These are phyloP conservation scores for Cryptocheilus praepositus DNA, from an alignment of 2,888 invertebrate genomes.

Conservation along the genomic window DNA sequence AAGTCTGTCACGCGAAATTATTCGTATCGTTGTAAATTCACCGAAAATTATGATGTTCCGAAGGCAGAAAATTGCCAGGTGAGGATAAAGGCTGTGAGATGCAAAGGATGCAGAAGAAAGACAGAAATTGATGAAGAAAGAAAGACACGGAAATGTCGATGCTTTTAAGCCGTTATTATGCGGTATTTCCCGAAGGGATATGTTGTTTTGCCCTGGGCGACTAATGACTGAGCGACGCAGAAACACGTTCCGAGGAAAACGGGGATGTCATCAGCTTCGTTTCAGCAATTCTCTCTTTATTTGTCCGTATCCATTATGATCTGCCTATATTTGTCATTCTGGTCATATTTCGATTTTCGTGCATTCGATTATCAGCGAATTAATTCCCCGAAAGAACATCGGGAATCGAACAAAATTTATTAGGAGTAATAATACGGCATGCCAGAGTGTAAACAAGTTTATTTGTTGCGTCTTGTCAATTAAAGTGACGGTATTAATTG, in stretches of 20 bases:
- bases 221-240: constrained; percentile 37
- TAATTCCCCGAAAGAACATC: too few species aligned
- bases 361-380: too few species aligned
- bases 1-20: too few species aligned
- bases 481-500: too few species aligned
- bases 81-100: background rate
- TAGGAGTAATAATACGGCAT: too few species aligned
- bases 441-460: too few species aligned
- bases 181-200: constrained; percentile 61
- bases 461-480: too few species aligned
- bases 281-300: background rate
- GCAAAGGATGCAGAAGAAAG: background rate
- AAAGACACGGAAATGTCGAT: constrained; percentile 16
- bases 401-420: too few species aligned
- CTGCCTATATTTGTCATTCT: too few species aligned
- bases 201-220: constrained; percentile 50
- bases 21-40: too few species aligned
- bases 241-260: constrained; percentile 29
- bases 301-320: background rate
- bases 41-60: too few species aligned
- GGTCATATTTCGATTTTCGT: too few species aligned
- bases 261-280: background rate
- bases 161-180: constrained; percentile 59
- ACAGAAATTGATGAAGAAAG: background rate
- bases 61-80: background rate